Evolutionary conservation across 2,888 invertebrate genomes (phyloP), one percentile per base, ranked within the genome.

Genomic region (Acheta domesticus): DNA sequence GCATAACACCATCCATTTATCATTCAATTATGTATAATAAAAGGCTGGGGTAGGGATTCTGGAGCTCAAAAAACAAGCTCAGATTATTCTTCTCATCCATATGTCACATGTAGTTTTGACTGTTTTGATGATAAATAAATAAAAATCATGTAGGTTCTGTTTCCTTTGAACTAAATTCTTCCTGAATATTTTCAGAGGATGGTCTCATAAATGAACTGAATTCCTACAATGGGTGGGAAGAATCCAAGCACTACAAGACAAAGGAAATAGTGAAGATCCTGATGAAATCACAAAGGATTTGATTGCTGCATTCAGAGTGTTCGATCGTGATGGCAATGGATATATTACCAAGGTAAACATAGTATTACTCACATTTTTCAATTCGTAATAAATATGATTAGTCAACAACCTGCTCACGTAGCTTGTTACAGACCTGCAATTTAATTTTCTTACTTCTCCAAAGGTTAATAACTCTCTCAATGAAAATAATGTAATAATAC

Each of bases 291-390:
- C 92, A 81, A 92, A 93, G 86, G 96, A 96, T 86, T 89, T 96
- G 83, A 90, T 94, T 84, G 96, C 96, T 81, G 96, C 96, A 84
- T 96, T 96, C 89, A 91, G 94, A 86, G 96, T 94, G 79, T 96
- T 96, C 86, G 96, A 96, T 88, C 92, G 95, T 80, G 96, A 96
- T 86, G 92, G 93, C 85, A 96, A 96, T 86, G 96, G 96, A 50
- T 96, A 93, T 87, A 96, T 96, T 86, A 95, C 93, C 74, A 82
- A 82, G 81, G 81, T 81, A 80, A 49, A 11, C 16, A 50, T 48
- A 36, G n/a, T 48, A n/a, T 36, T 1, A 20, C 50, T 78, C 36
- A 8, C 5, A 8, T 73, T 73, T 14, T 49, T 14, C n/a, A 2
- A 36, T 20, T 50, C 1, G 19, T 36, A 49, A 77, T 19, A 77